These are phyloP conservation scores for Crioceris asparagi DNA, from an alignment of 2,888 invertebrate species.

Conservation along the genomic window DNA sequence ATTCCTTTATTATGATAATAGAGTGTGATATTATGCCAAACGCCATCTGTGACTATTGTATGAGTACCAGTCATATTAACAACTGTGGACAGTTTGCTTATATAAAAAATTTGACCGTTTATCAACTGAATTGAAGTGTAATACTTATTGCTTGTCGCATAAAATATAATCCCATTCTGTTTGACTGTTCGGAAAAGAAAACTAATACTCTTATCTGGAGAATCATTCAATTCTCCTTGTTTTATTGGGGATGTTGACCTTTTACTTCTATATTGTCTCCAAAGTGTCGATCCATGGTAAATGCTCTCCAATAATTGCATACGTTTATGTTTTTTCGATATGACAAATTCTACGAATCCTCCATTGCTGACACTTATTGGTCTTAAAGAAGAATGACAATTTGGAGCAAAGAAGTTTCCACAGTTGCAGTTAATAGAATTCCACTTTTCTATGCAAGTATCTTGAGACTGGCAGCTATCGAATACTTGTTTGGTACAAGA, in stretches of 20 bases:
- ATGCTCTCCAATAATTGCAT: slow-evolving; percentile 76
- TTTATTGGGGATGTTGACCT: slow-evolving; percentile 18
- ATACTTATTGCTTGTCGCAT: slow-evolving; percentile 78
- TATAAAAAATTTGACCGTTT: slow-evolving; percentile 67
- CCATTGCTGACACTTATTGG: slow-evolving; percentile 70
- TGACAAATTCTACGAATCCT: slow-evolving; percentile 65
- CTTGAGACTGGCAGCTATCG: slow-evolving; percentile 52
- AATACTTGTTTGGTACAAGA: slow-evolving; percentile 45
- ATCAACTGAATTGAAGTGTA: slow-evolving; percentile 72
- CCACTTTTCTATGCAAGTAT: slow-evolving; percentile 79
- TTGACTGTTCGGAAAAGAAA: slow-evolving; percentile 73
- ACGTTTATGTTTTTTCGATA: slow-evolving; percentile 75
- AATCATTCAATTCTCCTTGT: slow-evolving; percentile 6
- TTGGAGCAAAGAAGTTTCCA: slow-evolving; percentile 62
- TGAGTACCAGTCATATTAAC: slow-evolving; percentile 73
- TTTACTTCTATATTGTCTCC: slow-evolving; percentile 39
- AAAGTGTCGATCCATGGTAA: slow-evolving; percentile 61
- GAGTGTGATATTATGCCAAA: slow-evolving; percentile 82
- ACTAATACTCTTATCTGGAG: slow-evolving; percentile 62
- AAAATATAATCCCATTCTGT: slow-evolving; percentile 71
- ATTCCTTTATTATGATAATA: slow-evolving; percentile 60
- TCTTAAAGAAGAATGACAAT: slow-evolving; percentile 68
- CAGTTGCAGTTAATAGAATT: slow-evolving; percentile 61
- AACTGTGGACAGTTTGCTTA: slow-evolving; percentile 64
- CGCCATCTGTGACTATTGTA: slow-evolving; percentile 62